Conservation (phyloP, 2,797 vertebrate genomes). For the Linurgus olivaceus region DNA sequence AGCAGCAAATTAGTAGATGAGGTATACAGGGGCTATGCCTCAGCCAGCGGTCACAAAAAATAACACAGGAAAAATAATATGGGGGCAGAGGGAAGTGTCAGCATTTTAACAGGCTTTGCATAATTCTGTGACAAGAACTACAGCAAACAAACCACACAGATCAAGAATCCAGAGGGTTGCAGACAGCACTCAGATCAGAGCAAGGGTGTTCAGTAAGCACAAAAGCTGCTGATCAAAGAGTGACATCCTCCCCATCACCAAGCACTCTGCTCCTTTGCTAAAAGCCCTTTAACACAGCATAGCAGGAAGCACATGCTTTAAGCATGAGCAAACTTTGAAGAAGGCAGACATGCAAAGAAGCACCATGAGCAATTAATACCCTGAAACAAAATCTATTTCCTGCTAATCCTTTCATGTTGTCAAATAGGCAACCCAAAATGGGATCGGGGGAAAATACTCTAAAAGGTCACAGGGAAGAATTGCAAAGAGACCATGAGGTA, state of each 20-base stretch:
- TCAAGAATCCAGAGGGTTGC: not conserved
- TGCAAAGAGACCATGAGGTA: not conserved
- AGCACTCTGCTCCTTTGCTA: rapidly evolving
- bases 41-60: conserved; percentile 40
- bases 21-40: not conserved
- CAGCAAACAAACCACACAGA: conserved; percentile 13
- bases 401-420: not conserved
- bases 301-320: not conserved
- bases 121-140: conserved; percentile 17
- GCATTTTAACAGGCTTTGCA: conserved; percentile 43
- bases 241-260: not conserved
- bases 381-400: not conserved
- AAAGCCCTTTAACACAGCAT: not conserved
- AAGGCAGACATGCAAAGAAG: not conserved
- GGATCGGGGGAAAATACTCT: not conserved
- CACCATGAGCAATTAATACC: not conserved
- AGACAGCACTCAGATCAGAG: not conserved
- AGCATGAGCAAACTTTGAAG: not conserved
- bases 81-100: rapidly evolving
- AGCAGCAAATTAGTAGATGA: not conserved
- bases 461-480: not conserved
- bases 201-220: not conserved
- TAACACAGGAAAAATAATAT: not conserved
- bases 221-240: conserved; percentile 35
- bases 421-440: not conserved